These are phyloP conservation scores for Charanyca ferruginea DNA, from an alignment of 2,888 invertebrate genomes.

Conservation along the genomic window DNA sequence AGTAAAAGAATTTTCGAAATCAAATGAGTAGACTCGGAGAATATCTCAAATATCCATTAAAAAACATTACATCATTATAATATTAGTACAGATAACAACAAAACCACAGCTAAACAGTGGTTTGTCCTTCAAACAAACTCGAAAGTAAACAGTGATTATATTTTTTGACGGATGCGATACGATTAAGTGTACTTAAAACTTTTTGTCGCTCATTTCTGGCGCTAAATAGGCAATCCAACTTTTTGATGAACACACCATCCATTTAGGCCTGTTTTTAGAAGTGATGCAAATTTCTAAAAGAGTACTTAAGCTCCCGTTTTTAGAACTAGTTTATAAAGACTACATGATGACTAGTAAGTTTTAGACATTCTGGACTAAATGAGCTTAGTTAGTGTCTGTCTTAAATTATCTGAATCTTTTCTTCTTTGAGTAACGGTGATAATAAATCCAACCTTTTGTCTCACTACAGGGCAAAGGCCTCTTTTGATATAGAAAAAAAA, in stretches of 20 bases:
- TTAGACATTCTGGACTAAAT: conserved; percentile 5
- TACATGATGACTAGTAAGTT: neutral
- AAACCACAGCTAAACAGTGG: neutral
- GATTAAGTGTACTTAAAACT: conserved; percentile 65
- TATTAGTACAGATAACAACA: neutral
- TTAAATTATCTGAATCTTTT: neutral
- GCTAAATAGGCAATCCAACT: conserved; percentile 76
- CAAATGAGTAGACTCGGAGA: too few relatives aligned
- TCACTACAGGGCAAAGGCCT: too few relatives aligned
- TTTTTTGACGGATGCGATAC: conserved; percentile 66
- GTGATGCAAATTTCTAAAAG: conserved; percentile 19
- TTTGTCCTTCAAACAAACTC: conserved; percentile 31
- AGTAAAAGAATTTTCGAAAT: too few relatives aligned
- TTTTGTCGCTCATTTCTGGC: conserved; percentile 62
- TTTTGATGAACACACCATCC: conserved; percentile 71
- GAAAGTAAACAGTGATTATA: conserved; percentile 60
- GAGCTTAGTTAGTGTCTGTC: neutral
- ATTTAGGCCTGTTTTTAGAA: conserved; percentile 33
- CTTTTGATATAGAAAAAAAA: too few relatives aligned
- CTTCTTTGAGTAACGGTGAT: too few relatives aligned
- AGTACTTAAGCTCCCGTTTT: conserved; percentile 18
- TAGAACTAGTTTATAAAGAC: neutral
- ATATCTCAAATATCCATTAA: too few relatives aligned
- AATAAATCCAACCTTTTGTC: too few relatives aligned
- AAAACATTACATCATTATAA: too few relatives aligned